Conservation (phyloP, 2,797 vertebrate genomes). For the Coreius guichenoti region DNA sequence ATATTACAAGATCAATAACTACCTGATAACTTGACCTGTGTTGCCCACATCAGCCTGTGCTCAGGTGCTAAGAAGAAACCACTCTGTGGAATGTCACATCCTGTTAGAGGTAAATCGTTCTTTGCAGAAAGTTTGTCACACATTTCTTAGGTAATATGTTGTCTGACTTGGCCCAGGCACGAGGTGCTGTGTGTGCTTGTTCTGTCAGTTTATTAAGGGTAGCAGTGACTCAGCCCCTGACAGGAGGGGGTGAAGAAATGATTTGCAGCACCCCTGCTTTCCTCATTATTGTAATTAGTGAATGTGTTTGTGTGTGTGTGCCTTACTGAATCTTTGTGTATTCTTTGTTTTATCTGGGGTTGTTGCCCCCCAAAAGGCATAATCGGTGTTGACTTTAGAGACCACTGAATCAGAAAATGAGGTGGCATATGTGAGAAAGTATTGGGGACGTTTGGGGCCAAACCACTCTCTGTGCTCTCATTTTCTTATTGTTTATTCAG, state of each 20-base stretch:
- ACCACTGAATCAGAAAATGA: constrained; percentile 54
- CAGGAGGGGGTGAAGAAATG: constrained; percentile 45
- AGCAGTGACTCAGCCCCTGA: constrained; percentile 51
- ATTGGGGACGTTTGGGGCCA: constrained; percentile 9
- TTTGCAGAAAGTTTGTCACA: constrained; percentile 12
- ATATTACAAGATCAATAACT: neutral
- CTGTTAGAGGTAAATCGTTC: neutral
- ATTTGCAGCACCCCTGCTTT: constrained; percentile 51
- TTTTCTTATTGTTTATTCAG: constrained; percentile 17
- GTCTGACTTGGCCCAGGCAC: constrained; percentile 22
- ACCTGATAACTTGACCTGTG: neutral
- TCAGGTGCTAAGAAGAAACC: constrained; percentile 14
- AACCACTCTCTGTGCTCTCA: neutral
- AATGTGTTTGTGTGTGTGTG: constrained; percentile 39
- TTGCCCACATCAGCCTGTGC: neutral
- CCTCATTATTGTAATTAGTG: constrained; percentile 56
- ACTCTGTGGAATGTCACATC: constrained; percentile 24
- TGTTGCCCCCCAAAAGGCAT: constrained; percentile 46
- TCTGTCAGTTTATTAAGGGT: constrained; percentile 53
- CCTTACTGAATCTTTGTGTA: constrained; percentile 11
- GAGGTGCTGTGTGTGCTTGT: constrained; percentile 33
- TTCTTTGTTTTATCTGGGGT: constrained; percentile 46
- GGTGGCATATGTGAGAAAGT: constrained; percentile 34
- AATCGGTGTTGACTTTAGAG: constrained; percentile 47
- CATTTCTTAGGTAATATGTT: constrained; percentile 37